Evolutionary conservation across 2,797 vertebrate species (phyloP).

Genomic region (Scomberomorus guttatus): DNA sequence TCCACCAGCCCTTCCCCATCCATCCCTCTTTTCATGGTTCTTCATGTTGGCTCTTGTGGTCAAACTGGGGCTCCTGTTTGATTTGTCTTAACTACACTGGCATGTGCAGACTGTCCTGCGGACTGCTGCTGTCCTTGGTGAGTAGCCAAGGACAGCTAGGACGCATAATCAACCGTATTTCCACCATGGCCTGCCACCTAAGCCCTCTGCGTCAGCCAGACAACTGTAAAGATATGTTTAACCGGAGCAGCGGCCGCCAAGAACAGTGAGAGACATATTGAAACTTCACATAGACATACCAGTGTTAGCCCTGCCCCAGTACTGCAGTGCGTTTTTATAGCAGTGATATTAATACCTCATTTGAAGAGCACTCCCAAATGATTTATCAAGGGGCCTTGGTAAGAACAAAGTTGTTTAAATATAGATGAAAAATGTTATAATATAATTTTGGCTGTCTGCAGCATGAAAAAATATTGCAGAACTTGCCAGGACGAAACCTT

Average conservation of each 20-base stretch:
- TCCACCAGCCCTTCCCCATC: neutral
- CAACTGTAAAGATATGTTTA: conserved; percentile 81
- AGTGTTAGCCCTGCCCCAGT: conserved; percentile 22
- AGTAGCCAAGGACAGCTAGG: conserved; percentile 62
- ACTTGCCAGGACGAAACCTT: neutral
- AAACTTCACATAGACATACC: conserved; percentile 62
- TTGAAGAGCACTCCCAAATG: conserved; percentile 10
- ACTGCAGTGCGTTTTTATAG: conserved; percentile 49
- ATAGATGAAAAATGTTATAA: neutral
- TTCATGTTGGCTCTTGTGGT: fast-evolving
- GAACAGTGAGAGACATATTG: conserved; percentile 58
- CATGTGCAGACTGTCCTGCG: conserved; percentile 8
- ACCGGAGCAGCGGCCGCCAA: conserved; percentile 56
- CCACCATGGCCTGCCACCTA: conserved; percentile 49
- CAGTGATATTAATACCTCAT: conserved; percentile 47
- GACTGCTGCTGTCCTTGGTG: conserved; percentile 29
- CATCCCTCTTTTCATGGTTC: neutral
- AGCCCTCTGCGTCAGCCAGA: conserved; percentile 62
- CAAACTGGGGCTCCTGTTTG: conserved; percentile 9
- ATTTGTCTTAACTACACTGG: conserved; percentile 15
- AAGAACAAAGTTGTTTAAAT: conserved; percentile 11
- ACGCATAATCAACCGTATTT: conserved; percentile 60
- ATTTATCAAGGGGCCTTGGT: conserved; percentile 19
- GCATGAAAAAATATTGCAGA: neutral
- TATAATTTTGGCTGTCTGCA: neutral